Conservation (phyloP, 2,888 invertebrate species). For the Coleophora flavipennella region DNA sequence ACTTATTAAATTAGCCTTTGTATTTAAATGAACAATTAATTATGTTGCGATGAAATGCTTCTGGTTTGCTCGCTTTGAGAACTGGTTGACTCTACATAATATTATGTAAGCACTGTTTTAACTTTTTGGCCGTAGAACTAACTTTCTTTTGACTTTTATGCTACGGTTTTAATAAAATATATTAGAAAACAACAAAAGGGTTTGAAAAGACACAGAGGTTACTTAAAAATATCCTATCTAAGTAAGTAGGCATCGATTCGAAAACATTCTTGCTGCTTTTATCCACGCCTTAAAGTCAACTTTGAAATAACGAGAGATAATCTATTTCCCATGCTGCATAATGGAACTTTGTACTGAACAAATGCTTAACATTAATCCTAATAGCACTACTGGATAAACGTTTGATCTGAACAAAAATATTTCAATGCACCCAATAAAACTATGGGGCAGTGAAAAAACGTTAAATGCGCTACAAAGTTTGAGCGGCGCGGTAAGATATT, state of each 20-base stretch:
- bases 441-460: conserved; percentile 54
- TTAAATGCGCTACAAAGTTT: conserved; percentile 19
- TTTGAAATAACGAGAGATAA: no score
- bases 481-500: conserved; percentile 54
- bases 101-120: no score
- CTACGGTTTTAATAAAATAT: no score
- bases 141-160: no score
- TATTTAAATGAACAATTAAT: conserved; percentile 70
- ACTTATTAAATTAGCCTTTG: conserved; percentile 73
- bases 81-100: no score
- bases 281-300: no score
- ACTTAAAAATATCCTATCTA: no score
- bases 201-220: no score
- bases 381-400: conserved; percentile 60
- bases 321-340: conserved; percentile 40
- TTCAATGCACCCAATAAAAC: conserved; percentile 67
- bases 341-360: conserved; percentile 41
- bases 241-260: no score
- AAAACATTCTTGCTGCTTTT: no score
- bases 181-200: no score
- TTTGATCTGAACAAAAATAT: conserved; percentile 71
- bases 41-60: conserved; percentile 40
- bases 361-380: conserved; percentile 70
- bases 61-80: conserved; percentile 21
- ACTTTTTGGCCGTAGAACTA: no score